Conservation (phyloP, 2,888 invertebrate genomes). For the Meandrusa payeni region DNA sequence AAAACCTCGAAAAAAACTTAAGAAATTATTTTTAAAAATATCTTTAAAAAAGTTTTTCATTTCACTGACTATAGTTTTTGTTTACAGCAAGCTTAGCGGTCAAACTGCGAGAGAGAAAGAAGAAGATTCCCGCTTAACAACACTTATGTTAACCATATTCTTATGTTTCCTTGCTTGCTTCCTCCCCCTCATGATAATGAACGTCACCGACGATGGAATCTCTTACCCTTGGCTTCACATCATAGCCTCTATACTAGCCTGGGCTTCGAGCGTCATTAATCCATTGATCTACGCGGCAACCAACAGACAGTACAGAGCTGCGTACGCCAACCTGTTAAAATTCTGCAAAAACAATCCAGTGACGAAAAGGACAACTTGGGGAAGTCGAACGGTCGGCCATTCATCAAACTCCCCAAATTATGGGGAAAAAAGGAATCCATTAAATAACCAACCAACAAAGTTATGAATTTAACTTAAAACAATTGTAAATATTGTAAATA, state of each 20-base stretch:
- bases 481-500: constrained; percentile 21
- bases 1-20: too few relatives aligned
- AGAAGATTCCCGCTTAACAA: constrained; percentile 91
- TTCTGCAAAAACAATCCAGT: constrained; percentile 63
- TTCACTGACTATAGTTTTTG: too few relatives aligned
- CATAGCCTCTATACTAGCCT: constrained; percentile 91
- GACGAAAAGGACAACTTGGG: constrained; percentile 63
- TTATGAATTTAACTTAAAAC: constrained; percentile 47
- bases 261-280: constrained; percentile 94
- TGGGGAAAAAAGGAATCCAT: constrained; percentile 58
- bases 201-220: constrained; percentile 91
- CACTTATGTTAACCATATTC: constrained; percentile 93
- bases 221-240: constrained; percentile 88
- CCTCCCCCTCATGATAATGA: constrained; percentile 92
- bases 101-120: constrained; percentile 74
- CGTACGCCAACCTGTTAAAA: constrained; percentile 79
- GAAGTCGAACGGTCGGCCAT: constrained; percentile 69
- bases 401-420: constrained; percentile 72
- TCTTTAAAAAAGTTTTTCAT: too few relatives aligned
- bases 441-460: constrained; percentile 62
- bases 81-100: constrained; percentile 70
- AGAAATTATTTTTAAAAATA: too few relatives aligned
- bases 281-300: constrained; percentile 95
- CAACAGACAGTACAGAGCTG: constrained; percentile 88
- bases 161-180: constrained; percentile 92